phyloP scores from a whole-genome alignment of 1,140 invertebrate genomes.

The Aphidius gifuensis region DNA sequence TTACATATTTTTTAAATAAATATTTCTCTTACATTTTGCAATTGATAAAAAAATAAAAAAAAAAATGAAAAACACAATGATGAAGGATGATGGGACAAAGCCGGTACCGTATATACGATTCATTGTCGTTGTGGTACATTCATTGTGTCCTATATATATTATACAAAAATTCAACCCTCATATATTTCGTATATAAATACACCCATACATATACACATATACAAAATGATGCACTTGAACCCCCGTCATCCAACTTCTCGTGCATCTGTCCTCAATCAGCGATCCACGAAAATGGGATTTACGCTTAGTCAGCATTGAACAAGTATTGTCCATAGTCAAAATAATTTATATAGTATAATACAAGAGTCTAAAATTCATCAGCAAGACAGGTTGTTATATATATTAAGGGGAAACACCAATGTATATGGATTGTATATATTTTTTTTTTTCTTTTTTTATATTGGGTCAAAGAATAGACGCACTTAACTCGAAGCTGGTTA shows the following conservation, averaged over 20 bases:
- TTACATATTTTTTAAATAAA: no score
- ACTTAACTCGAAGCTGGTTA: slow-evolving; percentile 54
- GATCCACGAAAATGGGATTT: slow-evolving; percentile 50
- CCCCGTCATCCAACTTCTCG: slow-evolving; percentile 31
- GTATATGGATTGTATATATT: no score
- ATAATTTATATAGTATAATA: not conserved
- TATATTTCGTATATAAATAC: no score
- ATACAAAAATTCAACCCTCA: no score
- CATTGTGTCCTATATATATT: slow-evolving; percentile 41
- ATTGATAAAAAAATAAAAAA: slow-evolving; percentile 21
- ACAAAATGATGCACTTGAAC: slow-evolving; percentile 41
- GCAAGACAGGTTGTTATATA: slow-evolving; percentile 2
- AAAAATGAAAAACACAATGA: slow-evolving; percentile 10
- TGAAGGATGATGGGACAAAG: slow-evolving; percentile 29
- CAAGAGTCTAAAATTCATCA: slow-evolving; percentile 1
- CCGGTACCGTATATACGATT: slow-evolving; percentile 39
- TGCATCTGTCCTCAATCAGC: slow-evolving; percentile 57
- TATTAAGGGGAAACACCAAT: no score
- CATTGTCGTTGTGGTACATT: slow-evolving; percentile 35
- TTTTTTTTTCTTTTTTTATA: no score
- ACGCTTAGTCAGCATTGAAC: slow-evolving; percentile 33
- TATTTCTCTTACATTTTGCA: no score
- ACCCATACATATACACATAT: slow-evolving; percentile 16
- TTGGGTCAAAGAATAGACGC: slow-evolving; percentile 40
- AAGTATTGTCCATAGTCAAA: slow-evolving; percentile 40